Percentiles rank a stretch among this genome's conserved stretches.
phyloP scores from a whole-genome alignment of 1,140 invertebrate species.

The Argopecten irradians region DNA sequence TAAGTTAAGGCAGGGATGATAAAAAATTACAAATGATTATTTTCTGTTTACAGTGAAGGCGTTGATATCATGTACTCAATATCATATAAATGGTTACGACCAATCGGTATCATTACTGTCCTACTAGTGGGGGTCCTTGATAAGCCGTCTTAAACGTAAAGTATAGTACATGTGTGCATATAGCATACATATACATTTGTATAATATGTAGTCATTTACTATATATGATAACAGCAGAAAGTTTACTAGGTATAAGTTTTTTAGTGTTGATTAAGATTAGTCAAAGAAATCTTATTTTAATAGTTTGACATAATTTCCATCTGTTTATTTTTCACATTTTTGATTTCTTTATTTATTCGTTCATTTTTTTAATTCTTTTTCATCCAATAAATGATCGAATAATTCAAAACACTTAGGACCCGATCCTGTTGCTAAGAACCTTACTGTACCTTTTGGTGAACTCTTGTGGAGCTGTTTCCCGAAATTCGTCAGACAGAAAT shows the following conservation, averaged over 20 bases:
- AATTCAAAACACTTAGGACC: too few relatives aligned
- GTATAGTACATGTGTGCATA: background rate
- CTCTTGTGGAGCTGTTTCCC: background rate
- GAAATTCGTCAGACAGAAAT: background rate
- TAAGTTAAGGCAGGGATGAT: background rate
- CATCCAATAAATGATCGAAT: background rate
- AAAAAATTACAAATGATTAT: background rate
- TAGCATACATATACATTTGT: background rate
- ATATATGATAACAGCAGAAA: too few relatives aligned
- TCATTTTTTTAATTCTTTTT: background rate
- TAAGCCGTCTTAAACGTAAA: background rate
- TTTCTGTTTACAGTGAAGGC: background rate
- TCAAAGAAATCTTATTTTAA: background rate
- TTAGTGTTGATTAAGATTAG: background rate
- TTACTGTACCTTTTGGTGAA: background rate
- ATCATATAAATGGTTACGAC: background rate
- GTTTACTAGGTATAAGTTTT: too few relatives aligned
- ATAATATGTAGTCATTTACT: too few relatives aligned
- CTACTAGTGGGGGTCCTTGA: background rate
- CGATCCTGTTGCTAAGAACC: background rate
- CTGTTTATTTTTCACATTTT: background rate
- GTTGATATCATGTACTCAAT: background rate
- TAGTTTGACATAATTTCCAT: background rate
- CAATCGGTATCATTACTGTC: background rate
- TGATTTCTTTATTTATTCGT: background rate